phyloP scores from a whole-genome alignment of 64 coral and sea anemone genomes.

The Anthopleura sola region DNA sequence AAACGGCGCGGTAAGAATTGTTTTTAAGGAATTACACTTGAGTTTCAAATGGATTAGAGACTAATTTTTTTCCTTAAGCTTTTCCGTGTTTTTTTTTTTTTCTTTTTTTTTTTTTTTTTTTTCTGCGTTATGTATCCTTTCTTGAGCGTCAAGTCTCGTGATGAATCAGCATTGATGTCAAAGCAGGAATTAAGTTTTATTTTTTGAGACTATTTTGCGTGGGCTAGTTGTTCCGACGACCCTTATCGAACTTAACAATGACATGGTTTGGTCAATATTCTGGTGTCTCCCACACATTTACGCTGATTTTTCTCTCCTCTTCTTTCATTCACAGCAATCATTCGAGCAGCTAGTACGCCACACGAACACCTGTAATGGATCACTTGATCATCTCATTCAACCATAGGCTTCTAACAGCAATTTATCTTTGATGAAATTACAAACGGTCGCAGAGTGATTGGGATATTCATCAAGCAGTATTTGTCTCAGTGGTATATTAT shows the following conservation, averaged over 20 bases:
- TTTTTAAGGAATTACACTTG: no score
- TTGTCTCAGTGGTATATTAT: background rate
- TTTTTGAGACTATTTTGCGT: background rate
- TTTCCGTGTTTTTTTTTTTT: no score
- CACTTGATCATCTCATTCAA: background rate
- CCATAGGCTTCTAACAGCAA: background rate
- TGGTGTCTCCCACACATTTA: background rate
- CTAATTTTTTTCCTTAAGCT: no score
- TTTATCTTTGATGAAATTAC: background rate
- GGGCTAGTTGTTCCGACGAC: background rate
- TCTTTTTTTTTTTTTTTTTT: no score
- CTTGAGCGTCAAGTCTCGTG: no score
- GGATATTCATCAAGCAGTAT: background rate
- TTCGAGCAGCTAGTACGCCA: background rate
- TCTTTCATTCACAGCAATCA: background rate
- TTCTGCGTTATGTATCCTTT: no score
- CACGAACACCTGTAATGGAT: background rate
- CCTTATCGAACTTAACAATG: background rate
- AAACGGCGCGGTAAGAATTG: no score
- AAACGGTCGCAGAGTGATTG: background rate
- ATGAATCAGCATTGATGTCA: no score
- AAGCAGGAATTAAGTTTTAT: background rate
- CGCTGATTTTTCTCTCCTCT: background rate
- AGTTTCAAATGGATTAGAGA: no score
- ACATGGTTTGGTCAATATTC: background rate